Evolutionary conservation across 2,888 invertebrate species (phyloP).

Genomic region (Eueremaeus valkanovi): DNA sequence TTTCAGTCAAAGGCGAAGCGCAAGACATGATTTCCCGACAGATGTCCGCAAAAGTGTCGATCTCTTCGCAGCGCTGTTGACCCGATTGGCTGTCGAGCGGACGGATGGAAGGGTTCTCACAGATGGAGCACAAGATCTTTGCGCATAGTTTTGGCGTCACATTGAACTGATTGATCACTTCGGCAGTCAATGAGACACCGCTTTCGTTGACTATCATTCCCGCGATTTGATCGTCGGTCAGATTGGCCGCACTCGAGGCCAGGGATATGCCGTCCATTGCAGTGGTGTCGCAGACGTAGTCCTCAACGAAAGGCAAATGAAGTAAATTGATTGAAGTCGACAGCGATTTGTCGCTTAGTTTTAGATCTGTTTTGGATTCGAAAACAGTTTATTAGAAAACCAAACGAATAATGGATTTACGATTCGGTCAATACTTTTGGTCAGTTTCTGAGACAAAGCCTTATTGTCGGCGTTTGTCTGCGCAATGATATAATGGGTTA

Average conservation of each 20-base stretch:
- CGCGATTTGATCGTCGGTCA: constrained; percentile 41
- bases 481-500: constrained; percentile 31
- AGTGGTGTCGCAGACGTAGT: not conserved
- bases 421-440: constrained; percentile 5
- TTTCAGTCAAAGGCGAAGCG: constrained; percentile 41
- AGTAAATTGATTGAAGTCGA: constrained; percentile 25
- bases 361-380: too few relatives aligned
- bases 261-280: constrained; percentile 34
- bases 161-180: constrained; percentile 40
- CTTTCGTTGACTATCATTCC: constrained; percentile 41
- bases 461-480: constrained; percentile 22
- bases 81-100: not conserved
- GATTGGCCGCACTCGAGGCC: constrained; percentile 21
- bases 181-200: constrained; percentile 38
- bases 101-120: constrained; percentile 31
- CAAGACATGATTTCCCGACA: constrained; percentile 40
- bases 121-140: constrained; percentile 40
- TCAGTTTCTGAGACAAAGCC: constrained; percentile 2
- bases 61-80: constrained; percentile 39
- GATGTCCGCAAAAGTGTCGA: constrained; percentile 42
- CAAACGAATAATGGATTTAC: not conserved
- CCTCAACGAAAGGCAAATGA: constrained; percentile 37
- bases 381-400: too few relatives aligned
- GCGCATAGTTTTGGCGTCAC: constrained; percentile 40
- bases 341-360: not conserved